These are phyloP conservation scores for Tenthredo amoena DNA, from an alignment of 2,888 invertebrate species.

Conservation along the genomic window DNA sequence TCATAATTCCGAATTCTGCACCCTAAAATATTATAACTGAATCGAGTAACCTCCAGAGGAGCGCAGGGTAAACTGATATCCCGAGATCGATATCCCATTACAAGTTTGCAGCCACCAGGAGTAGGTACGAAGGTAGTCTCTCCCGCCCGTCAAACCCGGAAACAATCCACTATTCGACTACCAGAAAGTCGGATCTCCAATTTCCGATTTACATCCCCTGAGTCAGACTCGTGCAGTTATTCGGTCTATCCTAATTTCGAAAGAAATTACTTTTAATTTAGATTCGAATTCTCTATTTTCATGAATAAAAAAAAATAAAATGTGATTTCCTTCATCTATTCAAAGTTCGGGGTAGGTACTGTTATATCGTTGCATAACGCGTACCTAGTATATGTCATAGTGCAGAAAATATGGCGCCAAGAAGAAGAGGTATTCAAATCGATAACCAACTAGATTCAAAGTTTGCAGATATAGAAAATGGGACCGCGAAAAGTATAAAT, in stretches of 20 bases:
- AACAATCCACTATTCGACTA: constrained; percentile 36
- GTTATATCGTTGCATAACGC: neutral
- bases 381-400: neutral
- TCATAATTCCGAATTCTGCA: neutral
- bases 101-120: constrained; percentile 29
- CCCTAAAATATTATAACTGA: constrained; percentile 6
- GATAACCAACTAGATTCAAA: constrained; percentile 18
- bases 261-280: neutral
- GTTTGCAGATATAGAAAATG: neutral
- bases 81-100: constrained; percentile 46
- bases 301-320: neutral
- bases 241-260: neutral
- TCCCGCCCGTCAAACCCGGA: constrained; percentile 22
- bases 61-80: constrained; percentile 32
- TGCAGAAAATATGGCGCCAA: neutral
- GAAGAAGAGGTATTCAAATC: constrained; percentile 14
- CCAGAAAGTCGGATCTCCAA: constrained; percentile 41
- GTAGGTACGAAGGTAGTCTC: constrained; percentile 15
- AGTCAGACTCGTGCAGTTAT: neutral
- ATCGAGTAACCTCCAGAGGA: neutral
- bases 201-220: constrained; percentile 14
- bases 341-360: neutral
- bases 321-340: neutral
- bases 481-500: constrained; percentile 11
- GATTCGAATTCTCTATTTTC: neutral